Evolutionary conservation across 2,888 invertebrate genomes (phyloP).

Genomic region (Teleiodes luculella): DNA sequence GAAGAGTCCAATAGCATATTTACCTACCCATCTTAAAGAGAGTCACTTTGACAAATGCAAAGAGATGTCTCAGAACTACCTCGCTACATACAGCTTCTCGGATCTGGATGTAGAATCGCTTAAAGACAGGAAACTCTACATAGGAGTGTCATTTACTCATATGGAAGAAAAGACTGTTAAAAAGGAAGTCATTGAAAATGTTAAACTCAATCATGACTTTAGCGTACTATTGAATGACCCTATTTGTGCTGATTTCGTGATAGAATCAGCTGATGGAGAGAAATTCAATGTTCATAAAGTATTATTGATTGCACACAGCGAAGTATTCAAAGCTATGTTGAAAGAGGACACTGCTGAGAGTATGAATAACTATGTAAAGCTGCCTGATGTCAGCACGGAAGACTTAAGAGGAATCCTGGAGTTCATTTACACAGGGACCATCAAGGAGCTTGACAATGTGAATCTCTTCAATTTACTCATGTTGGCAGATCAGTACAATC

Average conservation of each 20-base stretch:
- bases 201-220: slow-evolving; percentile 51
- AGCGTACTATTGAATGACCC: slow-evolving; percentile 51
- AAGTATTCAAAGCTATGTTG: slow-evolving; percentile 70
- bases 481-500: slow-evolving; percentile 59
- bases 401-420: slow-evolving; percentile 55
- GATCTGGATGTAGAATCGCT: slow-evolving; percentile 53
- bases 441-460: slow-evolving; percentile 47
- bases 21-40: slow-evolving; percentile 39
- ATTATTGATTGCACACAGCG: slow-evolving; percentile 55
- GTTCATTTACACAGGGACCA: slow-evolving; percentile 61
- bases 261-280: slow-evolving; percentile 58
- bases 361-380: slow-evolving; percentile 55
- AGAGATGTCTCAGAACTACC: slow-evolving; percentile 35
- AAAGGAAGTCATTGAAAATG: slow-evolving; percentile 33
- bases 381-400: slow-evolving; percentile 54
- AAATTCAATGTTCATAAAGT: slow-evolving; percentile 59
- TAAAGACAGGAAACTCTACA: slow-evolving; percentile 49
- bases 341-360: slow-evolving; percentile 66
- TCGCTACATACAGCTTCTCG: slow-evolving; percentile 57
- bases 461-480: slow-evolving; percentile 54
- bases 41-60: slow-evolving; percentile 36
- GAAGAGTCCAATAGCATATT: slow-evolving; percentile 40
- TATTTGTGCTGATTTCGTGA: slow-evolving; percentile 58
- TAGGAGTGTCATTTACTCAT: slow-evolving; percentile 42
- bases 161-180: slow-evolving; percentile 27